Conservation (phyloP, 2,888 invertebrate genomes). For the Drosophila pseudotalamancana region DNA sequence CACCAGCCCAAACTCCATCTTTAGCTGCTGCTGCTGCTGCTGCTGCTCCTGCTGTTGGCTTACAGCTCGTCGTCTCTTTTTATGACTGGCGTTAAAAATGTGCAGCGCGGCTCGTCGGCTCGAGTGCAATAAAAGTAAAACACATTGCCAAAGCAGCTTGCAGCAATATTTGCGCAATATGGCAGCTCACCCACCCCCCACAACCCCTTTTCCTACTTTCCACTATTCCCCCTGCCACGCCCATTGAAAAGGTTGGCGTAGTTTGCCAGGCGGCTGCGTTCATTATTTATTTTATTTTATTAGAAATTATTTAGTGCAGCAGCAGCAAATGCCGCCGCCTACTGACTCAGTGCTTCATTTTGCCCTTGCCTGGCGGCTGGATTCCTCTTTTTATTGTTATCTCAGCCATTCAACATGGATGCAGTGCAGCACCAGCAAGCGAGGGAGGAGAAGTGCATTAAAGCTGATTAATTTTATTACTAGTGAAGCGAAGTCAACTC, state of each 20-base stretch:
- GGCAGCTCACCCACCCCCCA: neutral
- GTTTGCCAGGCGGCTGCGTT: constrained; percentile 56
- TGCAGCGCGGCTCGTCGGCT: constrained; percentile 70
- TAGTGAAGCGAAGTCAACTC: constrained; percentile 18
- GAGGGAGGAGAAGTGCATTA: constrained; percentile 58
- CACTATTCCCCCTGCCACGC: neutral
- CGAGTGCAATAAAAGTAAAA: constrained; percentile 78
- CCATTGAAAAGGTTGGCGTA: constrained; percentile 15
- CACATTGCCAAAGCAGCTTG: constrained; percentile 77
- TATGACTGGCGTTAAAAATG: constrained; percentile 77
- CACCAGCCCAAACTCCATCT: constrained; percentile 6
- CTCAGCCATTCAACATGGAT: constrained; percentile 66
- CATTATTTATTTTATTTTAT: constrained; percentile 80
- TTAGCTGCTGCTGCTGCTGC: neutral
- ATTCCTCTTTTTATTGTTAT: constrained; percentile 76
- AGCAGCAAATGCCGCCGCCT: constrained; percentile 25
- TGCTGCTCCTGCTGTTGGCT: constrained; percentile 9
- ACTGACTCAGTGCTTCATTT: constrained; percentile 27
- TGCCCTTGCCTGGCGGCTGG: constrained; percentile 38
- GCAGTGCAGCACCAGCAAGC: constrained; percentile 14
- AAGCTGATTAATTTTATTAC: constrained; percentile 77
- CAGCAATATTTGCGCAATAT: constrained; percentile 70
- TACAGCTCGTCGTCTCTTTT: constrained; percentile 72
- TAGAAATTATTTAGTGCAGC: constrained; percentile 77
- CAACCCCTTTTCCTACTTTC: neutral